Evolutionary conservation across 2,797 vertebrate genomes (phyloP).

Genomic region (Masticophis lateralis): DNA sequence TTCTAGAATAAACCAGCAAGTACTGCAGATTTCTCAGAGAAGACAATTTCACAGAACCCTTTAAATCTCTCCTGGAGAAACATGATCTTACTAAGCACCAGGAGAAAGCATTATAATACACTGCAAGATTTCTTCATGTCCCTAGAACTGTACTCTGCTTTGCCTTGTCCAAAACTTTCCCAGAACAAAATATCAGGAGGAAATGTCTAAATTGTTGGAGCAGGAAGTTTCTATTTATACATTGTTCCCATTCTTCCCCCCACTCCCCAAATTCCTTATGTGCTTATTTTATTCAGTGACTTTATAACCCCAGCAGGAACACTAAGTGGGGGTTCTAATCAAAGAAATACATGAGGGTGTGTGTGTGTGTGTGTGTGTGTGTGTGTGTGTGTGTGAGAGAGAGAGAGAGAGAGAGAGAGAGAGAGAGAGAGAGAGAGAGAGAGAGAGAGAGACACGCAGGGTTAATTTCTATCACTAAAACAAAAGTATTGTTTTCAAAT

Average conservation of each 20-base stretch:
- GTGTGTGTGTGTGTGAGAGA: no score
- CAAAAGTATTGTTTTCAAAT: not conserved
- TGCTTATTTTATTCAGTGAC: slow-evolving; percentile 46
- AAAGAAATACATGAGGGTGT: slow-evolving; percentile 43
- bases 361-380: not conserved
- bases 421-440: no score
- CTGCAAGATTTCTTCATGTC: accelerated
- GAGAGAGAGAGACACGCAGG: no score
- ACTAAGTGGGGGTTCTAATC: slow-evolving; percentile 54
- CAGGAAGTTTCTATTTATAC: slow-evolving; percentile 66
- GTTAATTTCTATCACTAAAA: not conserved
- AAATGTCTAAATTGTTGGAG: slow-evolving; percentile 59
- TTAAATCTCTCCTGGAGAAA: not conserved
- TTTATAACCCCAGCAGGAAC: slow-evolving; percentile 60
- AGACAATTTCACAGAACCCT: not conserved
- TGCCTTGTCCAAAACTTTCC: slow-evolving; percentile 46
- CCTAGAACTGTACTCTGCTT: slow-evolving; percentile 34
- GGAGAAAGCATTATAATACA: not conserved
- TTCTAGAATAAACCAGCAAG: not conserved
- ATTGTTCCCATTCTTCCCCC: slow-evolving; percentile 33
- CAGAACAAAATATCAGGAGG: slow-evolving; percentile 17
- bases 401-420: no score
- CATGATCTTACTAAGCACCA: accelerated
- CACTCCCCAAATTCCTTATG: slow-evolving; percentile 59
- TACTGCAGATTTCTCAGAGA: not conserved